Conservation (phyloP, 1,140 invertebrate genomes). For the Bombus difficillimus region DNA sequence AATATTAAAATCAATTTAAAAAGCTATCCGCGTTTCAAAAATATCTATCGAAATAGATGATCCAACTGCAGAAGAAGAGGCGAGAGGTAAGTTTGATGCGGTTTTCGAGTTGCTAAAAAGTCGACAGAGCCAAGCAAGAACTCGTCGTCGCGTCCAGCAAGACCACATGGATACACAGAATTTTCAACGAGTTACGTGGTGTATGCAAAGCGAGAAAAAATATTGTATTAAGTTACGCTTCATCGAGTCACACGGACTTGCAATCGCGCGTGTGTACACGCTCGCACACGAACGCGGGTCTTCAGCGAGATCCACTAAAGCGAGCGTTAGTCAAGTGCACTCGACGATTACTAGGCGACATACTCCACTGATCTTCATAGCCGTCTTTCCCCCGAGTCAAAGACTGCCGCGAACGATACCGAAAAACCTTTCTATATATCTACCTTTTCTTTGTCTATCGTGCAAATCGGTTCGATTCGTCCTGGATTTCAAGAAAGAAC, state of each 20-base stretch:
- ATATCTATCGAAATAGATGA: too few species aligned
- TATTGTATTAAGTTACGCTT: slow-evolving; percentile 16
- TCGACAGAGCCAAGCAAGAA: background rate
- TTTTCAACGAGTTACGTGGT: slow-evolving; percentile 7
- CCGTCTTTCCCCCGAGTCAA: slow-evolving; percentile 3
- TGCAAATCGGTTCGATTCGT: background rate
- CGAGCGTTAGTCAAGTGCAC: slow-evolving; percentile 41
- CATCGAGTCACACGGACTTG: background rate
- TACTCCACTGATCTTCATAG: slow-evolving; percentile 25
- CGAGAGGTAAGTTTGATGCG: background rate
- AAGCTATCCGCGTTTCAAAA: too few species aligned
- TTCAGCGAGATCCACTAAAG: slow-evolving; percentile 25
- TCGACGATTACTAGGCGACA: slow-evolving; percentile 33
- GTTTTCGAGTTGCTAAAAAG: background rate
- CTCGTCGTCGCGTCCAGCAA: background rate
- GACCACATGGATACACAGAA: background rate
- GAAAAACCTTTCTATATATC: background rate
- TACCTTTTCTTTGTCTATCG: background rate
- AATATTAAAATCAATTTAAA: too few species aligned
- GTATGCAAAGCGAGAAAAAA: slow-evolving; percentile 18
- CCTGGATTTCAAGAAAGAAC: slow-evolving; percentile 55
- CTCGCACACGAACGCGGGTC: background rate
- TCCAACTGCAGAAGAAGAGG: too few species aligned
- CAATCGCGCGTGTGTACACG: background rate
- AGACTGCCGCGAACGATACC: background rate